phyloP scores from a whole-genome alignment of 2,797 vertebrate species.

The Parotocinclus haroldoi region DNA sequence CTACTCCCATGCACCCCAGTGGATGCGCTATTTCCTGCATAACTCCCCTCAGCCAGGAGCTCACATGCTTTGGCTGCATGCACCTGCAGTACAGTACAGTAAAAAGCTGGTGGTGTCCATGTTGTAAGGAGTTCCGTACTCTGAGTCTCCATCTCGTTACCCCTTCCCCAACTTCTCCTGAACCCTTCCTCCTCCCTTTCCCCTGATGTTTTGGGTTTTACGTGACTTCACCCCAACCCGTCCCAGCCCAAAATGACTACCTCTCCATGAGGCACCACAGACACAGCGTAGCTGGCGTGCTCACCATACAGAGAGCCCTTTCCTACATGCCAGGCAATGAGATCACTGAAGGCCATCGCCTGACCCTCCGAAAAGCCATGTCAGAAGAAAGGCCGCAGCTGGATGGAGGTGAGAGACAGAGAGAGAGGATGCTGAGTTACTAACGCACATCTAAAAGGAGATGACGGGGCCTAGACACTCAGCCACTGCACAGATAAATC shows the following conservation, averaged over 20 bases:
- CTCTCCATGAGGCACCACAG: constrained; percentile 92
- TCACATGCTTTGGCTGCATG: constrained; percentile 86
- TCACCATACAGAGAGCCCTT: constrained; percentile 95
- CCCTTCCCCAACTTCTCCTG: constrained; percentile 64
- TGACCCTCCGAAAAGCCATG: constrained; percentile 96
- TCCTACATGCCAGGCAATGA: constrained; percentile 92
- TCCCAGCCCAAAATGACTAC: constrained; percentile 90
- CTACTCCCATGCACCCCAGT: constrained; percentile 66
- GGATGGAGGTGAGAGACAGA: constrained; percentile 81
- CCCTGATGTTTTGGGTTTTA: constrained; percentile 53
- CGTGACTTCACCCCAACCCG: constrained; percentile 59
- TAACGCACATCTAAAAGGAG: constrained; percentile 73
- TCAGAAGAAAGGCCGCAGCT: constrained; percentile 92
- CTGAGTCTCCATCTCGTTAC: constrained; percentile 95
- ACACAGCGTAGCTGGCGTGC: constrained; percentile 97
- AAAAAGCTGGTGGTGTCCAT: constrained; percentile 88
- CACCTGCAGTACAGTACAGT: constrained; percentile 67
- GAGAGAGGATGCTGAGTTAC: constrained; percentile 59
- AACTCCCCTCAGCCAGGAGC: constrained; percentile 35
- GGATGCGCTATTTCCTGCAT: constrained; percentile 52
- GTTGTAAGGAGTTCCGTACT: constrained; percentile 87
- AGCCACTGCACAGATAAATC: constrained; percentile 46
- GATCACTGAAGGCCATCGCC: constrained; percentile 91
- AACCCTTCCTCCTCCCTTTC: constrained; percentile 60
- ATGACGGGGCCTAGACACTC: constrained; percentile 3